These are phyloP conservation scores for Xenus cinereus DNA, from an alignment of 2,113 vertebrate genomes.

Conservation along the genomic window DNA sequence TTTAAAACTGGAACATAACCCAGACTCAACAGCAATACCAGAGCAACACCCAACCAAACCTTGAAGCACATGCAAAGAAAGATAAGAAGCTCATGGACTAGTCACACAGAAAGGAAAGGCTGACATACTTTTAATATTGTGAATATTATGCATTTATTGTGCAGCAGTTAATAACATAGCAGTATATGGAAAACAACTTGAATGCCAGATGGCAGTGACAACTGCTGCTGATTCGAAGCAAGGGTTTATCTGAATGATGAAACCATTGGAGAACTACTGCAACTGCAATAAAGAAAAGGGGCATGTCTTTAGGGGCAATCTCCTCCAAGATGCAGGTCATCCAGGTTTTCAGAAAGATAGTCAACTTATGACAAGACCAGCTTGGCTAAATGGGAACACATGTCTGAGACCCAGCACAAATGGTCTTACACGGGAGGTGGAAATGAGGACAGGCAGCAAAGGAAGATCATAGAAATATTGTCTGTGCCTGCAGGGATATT, in stretches of 20 bases:
- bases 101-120: background rate
- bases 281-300: background rate
- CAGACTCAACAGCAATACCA: background rate
- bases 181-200: background rate
- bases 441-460: background rate
- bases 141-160: background rate
- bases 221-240: background rate
- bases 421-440: background rate
- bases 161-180: background rate
- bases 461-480: background rate
- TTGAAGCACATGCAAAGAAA: background rate
- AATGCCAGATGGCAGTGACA: background rate
- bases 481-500: background rate
- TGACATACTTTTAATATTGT: background rate
- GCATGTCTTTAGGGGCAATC: background rate
- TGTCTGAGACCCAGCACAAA: background rate
- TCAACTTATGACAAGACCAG: background rate
- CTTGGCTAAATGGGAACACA: background rate
- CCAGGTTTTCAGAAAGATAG: background rate
- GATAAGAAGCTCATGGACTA: background rate
- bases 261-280: background rate
- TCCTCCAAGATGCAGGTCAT: background rate
- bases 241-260: background rate
- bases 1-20: background rate
- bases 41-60: background rate